Conservation (phyloP, 2,113 vertebrate genomes). For the Deroptyus accipitrinus region DNA sequence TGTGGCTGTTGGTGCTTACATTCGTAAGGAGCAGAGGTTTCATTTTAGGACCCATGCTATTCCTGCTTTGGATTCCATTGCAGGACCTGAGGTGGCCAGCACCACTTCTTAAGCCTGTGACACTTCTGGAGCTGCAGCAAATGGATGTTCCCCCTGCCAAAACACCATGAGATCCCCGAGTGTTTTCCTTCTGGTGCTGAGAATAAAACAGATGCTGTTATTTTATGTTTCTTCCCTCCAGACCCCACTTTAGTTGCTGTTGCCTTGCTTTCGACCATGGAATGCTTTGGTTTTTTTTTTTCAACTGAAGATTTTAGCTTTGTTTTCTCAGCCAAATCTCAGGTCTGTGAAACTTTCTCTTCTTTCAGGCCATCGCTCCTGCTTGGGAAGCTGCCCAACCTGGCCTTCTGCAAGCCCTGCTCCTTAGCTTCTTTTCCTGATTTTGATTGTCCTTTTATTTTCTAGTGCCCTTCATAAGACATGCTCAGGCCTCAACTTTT, state of each 20-base stretch:
- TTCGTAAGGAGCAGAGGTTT: neutral
- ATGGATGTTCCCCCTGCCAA: neutral
- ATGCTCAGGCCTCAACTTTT: neutral
- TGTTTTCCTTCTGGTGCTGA: neutral
- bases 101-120: neutral
- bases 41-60: rapidly evolving
- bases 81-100: neutral
- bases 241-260: neutral
- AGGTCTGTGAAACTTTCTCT: neutral
- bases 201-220: neutral
- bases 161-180: neutral
- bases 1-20: neutral
- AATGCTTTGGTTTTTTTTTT: neutral
- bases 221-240: neutral
- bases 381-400: neutral
- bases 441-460: neutral
- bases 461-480: neutral
- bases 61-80: rapidly evolving
- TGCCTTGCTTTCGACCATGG: neutral
- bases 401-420: neutral
- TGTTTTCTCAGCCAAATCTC: neutral
- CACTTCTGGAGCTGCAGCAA: neutral
- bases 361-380: neutral
- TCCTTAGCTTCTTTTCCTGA: neutral
- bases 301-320: neutral